Evolutionary conservation across 2,113 vertebrate genomes (phyloP).

Genomic region (Melanocharis versteri): DNA sequence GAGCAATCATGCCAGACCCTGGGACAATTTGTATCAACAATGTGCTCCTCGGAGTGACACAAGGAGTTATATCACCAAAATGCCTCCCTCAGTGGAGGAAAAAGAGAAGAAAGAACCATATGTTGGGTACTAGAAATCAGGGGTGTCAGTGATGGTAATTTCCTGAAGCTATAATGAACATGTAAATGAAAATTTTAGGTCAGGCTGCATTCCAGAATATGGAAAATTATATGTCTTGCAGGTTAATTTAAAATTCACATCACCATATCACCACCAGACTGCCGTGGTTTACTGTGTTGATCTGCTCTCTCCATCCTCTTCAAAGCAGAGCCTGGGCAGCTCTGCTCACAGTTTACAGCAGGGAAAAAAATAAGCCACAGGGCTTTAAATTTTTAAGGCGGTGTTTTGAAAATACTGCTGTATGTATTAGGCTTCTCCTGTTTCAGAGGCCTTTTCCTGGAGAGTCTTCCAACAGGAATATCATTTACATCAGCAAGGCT

Average conservation of each 20-base stretch:
- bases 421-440: constrained; percentile 52
- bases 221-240: background rate
- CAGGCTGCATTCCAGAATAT: background rate
- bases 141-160: background rate
- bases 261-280: background rate
- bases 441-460: constrained; percentile 48
- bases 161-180: background rate
- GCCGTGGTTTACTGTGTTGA: background rate
- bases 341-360: background rate
- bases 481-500: constrained; percentile 62
- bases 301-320: background rate
- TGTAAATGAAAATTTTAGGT: background rate
- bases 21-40: background rate
- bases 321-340: background rate
- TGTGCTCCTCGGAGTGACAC: background rate
- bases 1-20: background rate
- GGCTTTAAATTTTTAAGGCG: constrained; percentile 50
- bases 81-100: background rate
- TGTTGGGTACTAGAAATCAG: background rate
- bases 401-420: constrained; percentile 65
- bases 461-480: constrained; percentile 63
- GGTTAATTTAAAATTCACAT: background rate
- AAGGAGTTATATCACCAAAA: background rate
- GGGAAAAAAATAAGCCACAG: background rate
- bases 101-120: background rate